Evolutionary conservation across 2,888 invertebrate genomes (phyloP).

Genomic region (Oscheius sp.): DNA sequence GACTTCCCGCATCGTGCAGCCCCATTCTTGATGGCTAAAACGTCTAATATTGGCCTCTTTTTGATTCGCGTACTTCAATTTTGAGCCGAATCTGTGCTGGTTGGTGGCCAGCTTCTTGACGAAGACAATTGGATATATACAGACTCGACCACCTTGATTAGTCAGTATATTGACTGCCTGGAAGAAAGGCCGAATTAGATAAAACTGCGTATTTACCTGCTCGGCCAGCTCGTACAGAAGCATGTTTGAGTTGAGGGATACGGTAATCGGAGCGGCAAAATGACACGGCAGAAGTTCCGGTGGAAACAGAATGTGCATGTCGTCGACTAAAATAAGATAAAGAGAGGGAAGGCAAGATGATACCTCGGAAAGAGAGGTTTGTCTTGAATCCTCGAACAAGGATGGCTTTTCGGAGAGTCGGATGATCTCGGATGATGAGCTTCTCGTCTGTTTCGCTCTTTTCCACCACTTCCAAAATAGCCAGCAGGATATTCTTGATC

Average conservation of each 20-base stretch:
- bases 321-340: slow-evolving; percentile 26
- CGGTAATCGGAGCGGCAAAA: not conserved
- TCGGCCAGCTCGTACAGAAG: slow-evolving; percentile 21
- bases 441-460: slow-evolving; percentile 15
- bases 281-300: not conserved
- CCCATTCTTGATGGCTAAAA: slow-evolving; percentile 22
- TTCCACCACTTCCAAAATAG: slow-evolving; percentile 30
- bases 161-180: slow-evolving; percentile 13
- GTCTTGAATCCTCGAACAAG: not conserved
- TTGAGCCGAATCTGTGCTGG: not conserved
- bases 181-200: not conserved
- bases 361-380: slow-evolving; percentile 15
- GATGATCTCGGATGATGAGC: not conserved
- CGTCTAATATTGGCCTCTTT: not conserved
- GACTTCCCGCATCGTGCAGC: slow-evolving; percentile 23
- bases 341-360: not conserved
- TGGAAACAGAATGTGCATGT: slow-evolving; percentile 23
- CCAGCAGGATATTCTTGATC: slow-evolving; percentile 18
- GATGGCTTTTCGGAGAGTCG: slow-evolving; percentile 17
- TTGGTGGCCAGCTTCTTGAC: not conserved
- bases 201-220: slow-evolving; percentile 5
- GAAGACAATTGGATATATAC: slow-evolving; percentile 17
- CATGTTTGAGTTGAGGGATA: slow-evolving; percentile 28
- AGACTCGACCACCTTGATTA: slow-evolving; percentile 17
- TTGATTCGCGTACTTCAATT: no score